Evolutionary conservation across 2,113 vertebrate species (phyloP).

Genomic region (Stegostoma tigrinum): DNA sequence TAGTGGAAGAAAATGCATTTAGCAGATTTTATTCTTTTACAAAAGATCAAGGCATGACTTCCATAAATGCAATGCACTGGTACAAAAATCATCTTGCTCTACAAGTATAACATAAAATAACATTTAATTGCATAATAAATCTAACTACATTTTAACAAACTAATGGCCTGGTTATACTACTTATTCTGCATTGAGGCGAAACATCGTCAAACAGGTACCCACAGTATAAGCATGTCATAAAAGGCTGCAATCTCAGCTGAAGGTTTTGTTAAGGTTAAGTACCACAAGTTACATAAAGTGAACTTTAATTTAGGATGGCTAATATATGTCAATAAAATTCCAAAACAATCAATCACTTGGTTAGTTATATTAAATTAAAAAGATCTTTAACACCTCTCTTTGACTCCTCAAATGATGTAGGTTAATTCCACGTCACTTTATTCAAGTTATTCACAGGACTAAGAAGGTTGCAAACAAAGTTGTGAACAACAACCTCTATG

Average conservation of each 20-base stretch:
- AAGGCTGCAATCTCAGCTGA: neutral
- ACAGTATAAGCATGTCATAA: neutral
- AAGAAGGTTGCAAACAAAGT: neutral
- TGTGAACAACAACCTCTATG: neutral
- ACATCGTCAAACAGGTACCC: neutral
- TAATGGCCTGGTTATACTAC: slow-evolving; percentile 28
- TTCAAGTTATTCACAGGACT: neutral
- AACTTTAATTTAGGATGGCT: neutral
- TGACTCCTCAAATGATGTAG: neutral
- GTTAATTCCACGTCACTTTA: neutral
- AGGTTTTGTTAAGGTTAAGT: slow-evolving; percentile 24
- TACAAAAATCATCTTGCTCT: neutral
- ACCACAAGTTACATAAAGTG: neutral
- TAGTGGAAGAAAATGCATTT: neutral
- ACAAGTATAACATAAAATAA: slow-evolving; percentile 31
- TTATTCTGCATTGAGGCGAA: neutral
- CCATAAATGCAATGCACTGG: neutral
- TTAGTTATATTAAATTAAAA: neutral
- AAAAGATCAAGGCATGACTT: neutral
- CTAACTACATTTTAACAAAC: slow-evolving; percentile 32
- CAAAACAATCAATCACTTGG: neutral
- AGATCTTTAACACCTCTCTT: neutral
- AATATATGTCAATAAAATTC: neutral
- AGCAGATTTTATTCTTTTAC: neutral
- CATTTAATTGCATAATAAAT: slow-evolving; percentile 31